Percentiles rank a stretch among this genome's conserved stretches.
Evolutionary conservation across 2,888 invertebrate species (phyloP).

Genomic region (Hydrotaea diabolus): DNA sequence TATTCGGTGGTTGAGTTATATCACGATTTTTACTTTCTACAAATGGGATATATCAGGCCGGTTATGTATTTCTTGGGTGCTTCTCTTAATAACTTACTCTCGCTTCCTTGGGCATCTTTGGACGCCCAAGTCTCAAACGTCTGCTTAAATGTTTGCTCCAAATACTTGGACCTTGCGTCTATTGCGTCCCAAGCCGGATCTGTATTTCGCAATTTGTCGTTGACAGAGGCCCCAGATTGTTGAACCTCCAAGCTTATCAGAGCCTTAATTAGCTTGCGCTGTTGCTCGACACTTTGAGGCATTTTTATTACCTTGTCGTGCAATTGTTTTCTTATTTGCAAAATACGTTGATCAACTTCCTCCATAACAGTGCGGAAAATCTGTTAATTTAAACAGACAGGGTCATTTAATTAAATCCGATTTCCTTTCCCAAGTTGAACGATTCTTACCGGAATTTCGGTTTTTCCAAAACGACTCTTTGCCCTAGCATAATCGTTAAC

Average conservation of each 20-base stretch:
- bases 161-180: slow-evolving; percentile 89
- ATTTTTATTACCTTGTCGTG: slow-evolving; percentile 92
- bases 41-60: neutral
- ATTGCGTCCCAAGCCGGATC: slow-evolving; percentile 99
- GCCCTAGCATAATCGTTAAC: slow-evolving; percentile 98
- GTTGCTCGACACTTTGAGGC: slow-evolving; percentile 96
- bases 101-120: slow-evolving; percentile 76
- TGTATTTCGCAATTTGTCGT: slow-evolving; percentile 82
- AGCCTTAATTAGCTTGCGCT: slow-evolving; percentile 94
- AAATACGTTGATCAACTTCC: slow-evolving; percentile 95
- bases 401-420: too few relatives aligned
- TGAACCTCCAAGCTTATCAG: slow-evolving; percentile 86
- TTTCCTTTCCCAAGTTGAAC: too few relatives aligned
- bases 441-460: slow-evolving; percentile 87
- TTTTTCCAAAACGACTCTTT: slow-evolving; percentile 96
- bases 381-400: slow-evolving; percentile 76
- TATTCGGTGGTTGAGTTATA: slow-evolving; percentile 82
- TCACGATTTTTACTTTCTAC: slow-evolving; percentile 77
- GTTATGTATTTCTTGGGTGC: neutral
- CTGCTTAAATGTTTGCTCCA: slow-evolving; percentile 81
- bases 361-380: slow-evolving; percentile 92
- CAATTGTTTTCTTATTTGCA: slow-evolving; percentile 89
- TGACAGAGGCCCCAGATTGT: slow-evolving; percentile 76
- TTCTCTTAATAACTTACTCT: slow-evolving; percentile 70
- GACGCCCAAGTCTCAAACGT: slow-evolving; percentile 78